These are phyloP conservation scores for Tachysurus vachellii DNA, from an alignment of 2,113 vertebrate genomes.

Conservation along the genomic window DNA sequence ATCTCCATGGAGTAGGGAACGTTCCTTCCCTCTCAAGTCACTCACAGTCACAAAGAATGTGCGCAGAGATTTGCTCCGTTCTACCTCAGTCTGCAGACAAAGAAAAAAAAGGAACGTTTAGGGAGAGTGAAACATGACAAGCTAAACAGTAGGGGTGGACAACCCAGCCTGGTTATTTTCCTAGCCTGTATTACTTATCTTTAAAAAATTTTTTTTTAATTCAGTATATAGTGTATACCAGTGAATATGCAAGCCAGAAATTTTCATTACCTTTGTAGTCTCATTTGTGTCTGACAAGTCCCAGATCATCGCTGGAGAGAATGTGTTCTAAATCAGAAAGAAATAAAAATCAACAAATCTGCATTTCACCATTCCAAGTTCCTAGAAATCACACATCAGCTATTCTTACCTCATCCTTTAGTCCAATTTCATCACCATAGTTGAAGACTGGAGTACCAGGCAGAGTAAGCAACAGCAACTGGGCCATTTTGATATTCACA, in stretches of 20 bases:
- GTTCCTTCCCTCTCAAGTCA: conserved; percentile 74
- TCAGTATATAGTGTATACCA: not conserved
- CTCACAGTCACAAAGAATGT: conserved; percentile 69
- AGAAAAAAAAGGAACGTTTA: not conserved
- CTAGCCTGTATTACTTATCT: not conserved
- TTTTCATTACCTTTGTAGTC: conserved; percentile 61
- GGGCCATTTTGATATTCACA: conserved; percentile 65
- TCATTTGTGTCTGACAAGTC: conserved; percentile 19
- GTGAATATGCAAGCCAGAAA: not conserved
- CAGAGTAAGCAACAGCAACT: conserved; percentile 81
- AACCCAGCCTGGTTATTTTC: not conserved
- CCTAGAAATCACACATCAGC: not conserved
- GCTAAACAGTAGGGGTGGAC: not conserved
- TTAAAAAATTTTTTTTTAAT: not conserved
- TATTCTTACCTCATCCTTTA: conserved; percentile 64
- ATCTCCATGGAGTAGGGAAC: conserved; percentile 79
- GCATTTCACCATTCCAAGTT: not conserved
- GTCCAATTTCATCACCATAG: conserved; percentile 83
- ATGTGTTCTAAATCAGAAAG: conserved; percentile 43
- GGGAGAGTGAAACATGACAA: not conserved
- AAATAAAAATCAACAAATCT: not conserved
- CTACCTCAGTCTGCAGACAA: conserved; percentile 59
- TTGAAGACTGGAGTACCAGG: conserved; percentile 80
- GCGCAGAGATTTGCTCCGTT: conserved; percentile 45
- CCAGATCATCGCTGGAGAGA: conserved; percentile 70